Evolutionary conservation across 1,140 invertebrate species (phyloP).

Genomic region (Luehdorfia chinensis): DNA sequence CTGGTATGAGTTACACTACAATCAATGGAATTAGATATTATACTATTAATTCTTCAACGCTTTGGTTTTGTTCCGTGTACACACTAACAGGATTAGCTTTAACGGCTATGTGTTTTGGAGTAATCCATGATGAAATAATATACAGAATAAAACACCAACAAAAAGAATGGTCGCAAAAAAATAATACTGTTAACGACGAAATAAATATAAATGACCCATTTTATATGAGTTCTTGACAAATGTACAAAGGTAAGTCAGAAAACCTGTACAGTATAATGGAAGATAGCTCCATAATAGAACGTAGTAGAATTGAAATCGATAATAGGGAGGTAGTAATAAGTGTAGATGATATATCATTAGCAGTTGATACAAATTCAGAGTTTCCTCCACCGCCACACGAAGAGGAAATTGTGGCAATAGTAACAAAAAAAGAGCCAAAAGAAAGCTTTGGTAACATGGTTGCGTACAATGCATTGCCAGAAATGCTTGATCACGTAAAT

Average conservation of each 20-base stretch:
- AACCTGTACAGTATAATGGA: slow-evolving; percentile 78
- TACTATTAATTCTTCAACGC: slow-evolving; percentile 76
- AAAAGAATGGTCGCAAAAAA: slow-evolving; percentile 74
- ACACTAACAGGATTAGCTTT: slow-evolving; percentile 96
- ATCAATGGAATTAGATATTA: slow-evolving; percentile 67
- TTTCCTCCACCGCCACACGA: slow-evolving; percentile 65
- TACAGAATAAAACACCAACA: slow-evolving; percentile 84
- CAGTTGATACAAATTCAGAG: slow-evolving; percentile 42
- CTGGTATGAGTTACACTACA: slow-evolving; percentile 83
- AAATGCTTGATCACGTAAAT: slow-evolving; percentile 69
- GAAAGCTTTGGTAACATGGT: slow-evolving; percentile 68
- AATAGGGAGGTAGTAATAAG: slow-evolving; percentile 70
- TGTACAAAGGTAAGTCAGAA: slow-evolving; percentile 72
- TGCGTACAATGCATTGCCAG: slow-evolving; percentile 71
- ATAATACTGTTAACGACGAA: slow-evolving; percentile 73
- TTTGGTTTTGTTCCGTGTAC: slow-evolving; percentile 96
- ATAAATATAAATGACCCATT: slow-evolving; percentile 71
- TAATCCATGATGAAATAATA: slow-evolving; percentile 96
- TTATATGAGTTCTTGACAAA: slow-evolving; percentile 77
- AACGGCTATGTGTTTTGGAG: slow-evolving; percentile 98
- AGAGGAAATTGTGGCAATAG: slow-evolving; percentile 73
- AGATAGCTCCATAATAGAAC: slow-evolving; percentile 62
- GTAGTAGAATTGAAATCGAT: slow-evolving; percentile 67
- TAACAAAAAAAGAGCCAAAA: slow-evolving; percentile 73
- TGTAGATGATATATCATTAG: slow-evolving; percentile 61